These are phyloP conservation scores for Maniola hyperantus DNA, from an alignment of 2,888 invertebrate species.

Conservation along the genomic window DNA sequence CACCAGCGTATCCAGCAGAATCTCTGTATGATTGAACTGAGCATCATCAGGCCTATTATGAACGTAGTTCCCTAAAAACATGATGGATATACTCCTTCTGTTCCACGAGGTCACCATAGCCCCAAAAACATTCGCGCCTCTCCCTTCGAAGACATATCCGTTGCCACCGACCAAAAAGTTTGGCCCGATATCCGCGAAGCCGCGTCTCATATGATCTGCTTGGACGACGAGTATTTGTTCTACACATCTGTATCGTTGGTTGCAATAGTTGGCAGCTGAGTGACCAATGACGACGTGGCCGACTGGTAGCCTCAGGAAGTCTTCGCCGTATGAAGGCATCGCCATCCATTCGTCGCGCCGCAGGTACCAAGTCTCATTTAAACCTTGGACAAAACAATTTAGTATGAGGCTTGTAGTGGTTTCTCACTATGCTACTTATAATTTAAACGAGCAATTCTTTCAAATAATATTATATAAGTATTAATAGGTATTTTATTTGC, in stretches of 20 bases:
- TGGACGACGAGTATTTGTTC: slow-evolving; percentile 56
- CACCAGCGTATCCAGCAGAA: slow-evolving; percentile 55
- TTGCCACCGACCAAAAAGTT: slow-evolving; percentile 67
- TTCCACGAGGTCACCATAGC: slow-evolving; percentile 62
- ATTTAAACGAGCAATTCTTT: too few species aligned
- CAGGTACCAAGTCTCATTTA: slow-evolving; percentile 68
- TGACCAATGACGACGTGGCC: slow-evolving; percentile 63
- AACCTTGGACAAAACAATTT: slow-evolving; percentile 54
- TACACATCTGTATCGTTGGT: slow-evolving; percentile 55
- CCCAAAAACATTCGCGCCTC: slow-evolving; percentile 63
- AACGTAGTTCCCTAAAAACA: slow-evolving; percentile 68
- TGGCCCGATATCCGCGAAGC: slow-evolving; percentile 62
- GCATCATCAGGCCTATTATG: slow-evolving; percentile 43
- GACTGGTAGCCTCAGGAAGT: slow-evolving; percentile 57
- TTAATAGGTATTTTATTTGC: too few species aligned
- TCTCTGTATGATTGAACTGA: slow-evolving; percentile 59
- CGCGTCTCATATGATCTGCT: slow-evolving; percentile 52
- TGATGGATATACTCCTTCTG: slow-evolving; percentile 55
- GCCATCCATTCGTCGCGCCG: slow-evolving; percentile 72
- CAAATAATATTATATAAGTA: too few species aligned
- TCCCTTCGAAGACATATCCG: slow-evolving; percentile 67
- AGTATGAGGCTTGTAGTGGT: background rate
- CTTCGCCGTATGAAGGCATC: slow-evolving; percentile 53
- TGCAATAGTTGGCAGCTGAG: slow-evolving; percentile 55
- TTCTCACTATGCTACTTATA: background rate